Evolutionary conservation across 2,113 vertebrate species (phyloP), one percentile per base, ranked within the genome.

Genomic region (Falcunculus frontatus): DNA sequence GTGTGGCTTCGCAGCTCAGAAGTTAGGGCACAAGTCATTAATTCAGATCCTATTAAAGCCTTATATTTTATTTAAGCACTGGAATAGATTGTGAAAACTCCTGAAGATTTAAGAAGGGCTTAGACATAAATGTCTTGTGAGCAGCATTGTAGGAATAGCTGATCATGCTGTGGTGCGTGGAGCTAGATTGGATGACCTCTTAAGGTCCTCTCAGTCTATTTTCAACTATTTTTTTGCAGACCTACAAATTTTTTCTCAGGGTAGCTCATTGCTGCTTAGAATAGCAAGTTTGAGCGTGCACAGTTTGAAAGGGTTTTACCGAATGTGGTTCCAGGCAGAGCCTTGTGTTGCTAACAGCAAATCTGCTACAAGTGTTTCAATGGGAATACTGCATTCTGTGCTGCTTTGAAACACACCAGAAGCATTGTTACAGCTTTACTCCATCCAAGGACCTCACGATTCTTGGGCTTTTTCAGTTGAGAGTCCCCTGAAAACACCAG

Each of bases 21-120:
- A 89, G 90, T 93, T 84, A 73, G 39, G 59, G 35, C 86, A 44
- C 47, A 67, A 89, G 83, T 89, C 80, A 73, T 84, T 92, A 90
- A 95, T 84, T 93, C 90, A 86, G 35, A 93, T 95, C 80, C 77
- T 95, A 78, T 84, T 95, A 95, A 84, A 95, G 86, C 73, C 52
- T 90, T 86, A 20, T 60, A 81, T 95, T 97, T 93, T 89, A 91
- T 80, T 93, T 95, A 90, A 90, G 56, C 73, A 53, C n/a, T 93
- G 42, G 35, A 77, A 68, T 92, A 95, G 93, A 18, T 64, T 75
- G 19, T 87, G 60, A 90, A 90, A 92, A 81, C 73, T 86, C 41
- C 35, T 90, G 75, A 86, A 86, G 79, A 59, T 87, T 87, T 89
- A 93, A 95, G 74, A 53, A 81, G 60, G 35, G 25, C 12, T 78